Evolutionary conservation across 1,140 invertebrate species (phyloP), one percentile per base, ranked within the genome.

Genomic region (Drosophila nikananu): DNA sequence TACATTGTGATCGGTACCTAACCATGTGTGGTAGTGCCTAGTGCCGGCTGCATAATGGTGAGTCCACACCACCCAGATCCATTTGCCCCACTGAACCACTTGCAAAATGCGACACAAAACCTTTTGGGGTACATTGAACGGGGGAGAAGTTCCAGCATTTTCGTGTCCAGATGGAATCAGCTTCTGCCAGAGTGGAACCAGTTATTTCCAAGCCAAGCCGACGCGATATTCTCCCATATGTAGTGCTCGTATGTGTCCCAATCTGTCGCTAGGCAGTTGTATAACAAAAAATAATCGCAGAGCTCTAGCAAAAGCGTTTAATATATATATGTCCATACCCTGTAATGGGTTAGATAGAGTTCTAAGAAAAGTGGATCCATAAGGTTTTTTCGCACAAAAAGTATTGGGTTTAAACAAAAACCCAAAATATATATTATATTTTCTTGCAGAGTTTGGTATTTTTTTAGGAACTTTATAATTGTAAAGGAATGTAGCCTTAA

Each of bases 21-120:
- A 73, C 68, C 70, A 86, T 86, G 82, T 89, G 73, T 59, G 86
- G 62, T 77, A 66, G 63, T 62, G 70, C 55, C 23, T 76, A 68
- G 68, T 65, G 49, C 55, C 68, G 66, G 66, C 81, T 62, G 67
- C 77, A 81, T 78, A 87, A 87, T 87, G 84, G 84, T 87, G 84
- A 87, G 84, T 87, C 61, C 10, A 23, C 13, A 23, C 17, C 12
- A n/a, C 5, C 23, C 49, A 13, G 13, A 21, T 12, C 35, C 62
- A 25, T 10, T 37, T 49, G 39, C 54, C 55, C 51, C 77, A 70
- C 64, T 57, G 49, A 80, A 72, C 66, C 83, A 82, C 78, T 84
- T 87, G 84, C 81, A 84, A 81, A 57, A 52, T 77, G 63, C 30
- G 2, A 35, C 63, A 19, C 32, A 44, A 44, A 72, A 48, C 15